Percentiles rank a stretch among this genome's conserved stretches.
Evolutionary conservation across 2,888 invertebrate genomes (phyloP).

Genomic region (Tillus elongatus): DNA sequence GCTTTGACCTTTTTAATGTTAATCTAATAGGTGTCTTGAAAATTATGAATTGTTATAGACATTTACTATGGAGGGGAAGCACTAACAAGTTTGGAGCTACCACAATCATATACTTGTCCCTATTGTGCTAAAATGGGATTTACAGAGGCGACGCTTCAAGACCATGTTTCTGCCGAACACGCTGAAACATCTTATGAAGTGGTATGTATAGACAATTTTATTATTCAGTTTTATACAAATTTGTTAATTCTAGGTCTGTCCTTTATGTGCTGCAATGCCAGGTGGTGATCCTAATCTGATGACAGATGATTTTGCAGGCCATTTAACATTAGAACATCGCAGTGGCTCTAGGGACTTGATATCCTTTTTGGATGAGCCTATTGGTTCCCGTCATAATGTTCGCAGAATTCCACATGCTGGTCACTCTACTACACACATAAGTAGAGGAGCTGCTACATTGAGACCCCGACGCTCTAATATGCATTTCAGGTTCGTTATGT

Average conservation of each 20-base stretch:
- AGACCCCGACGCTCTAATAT: conserved; percentile 84
- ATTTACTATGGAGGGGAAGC: conserved; percentile 94
- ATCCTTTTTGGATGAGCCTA: conserved; percentile 87
- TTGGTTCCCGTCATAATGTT: conserved; percentile 47
- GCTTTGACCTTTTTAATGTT: no score
- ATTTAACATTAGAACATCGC: conserved; percentile 90
- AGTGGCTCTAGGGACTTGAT: conserved; percentile 74
- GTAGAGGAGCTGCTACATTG: conserved; percentile 34
- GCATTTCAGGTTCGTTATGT: conserved; percentile 73
- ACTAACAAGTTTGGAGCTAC: conserved; percentile 79
- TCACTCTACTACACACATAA: conserved; percentile 37
- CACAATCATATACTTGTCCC: conserved; percentile 95
- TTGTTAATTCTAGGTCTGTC: conserved; percentile 69
- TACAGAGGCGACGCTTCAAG: conserved; percentile 83
- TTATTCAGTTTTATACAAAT: conserved; percentile 8
- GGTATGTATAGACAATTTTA: conserved; percentile 43
- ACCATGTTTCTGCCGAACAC: conserved; percentile 86
- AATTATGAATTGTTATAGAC: no score
- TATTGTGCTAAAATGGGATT: conserved; percentile 96
- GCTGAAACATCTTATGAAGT: conserved; percentile 87
- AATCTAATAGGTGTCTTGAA: no score
- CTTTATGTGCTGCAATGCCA: conserved; percentile 92
- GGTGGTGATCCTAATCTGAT: conserved; percentile 96
- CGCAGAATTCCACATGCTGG: conserved; percentile 39
- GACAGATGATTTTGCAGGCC: conserved; percentile 95